phyloP scores from a whole-genome alignment of 1,140 invertebrate genomes.

The Euwallacea similis region DNA sequence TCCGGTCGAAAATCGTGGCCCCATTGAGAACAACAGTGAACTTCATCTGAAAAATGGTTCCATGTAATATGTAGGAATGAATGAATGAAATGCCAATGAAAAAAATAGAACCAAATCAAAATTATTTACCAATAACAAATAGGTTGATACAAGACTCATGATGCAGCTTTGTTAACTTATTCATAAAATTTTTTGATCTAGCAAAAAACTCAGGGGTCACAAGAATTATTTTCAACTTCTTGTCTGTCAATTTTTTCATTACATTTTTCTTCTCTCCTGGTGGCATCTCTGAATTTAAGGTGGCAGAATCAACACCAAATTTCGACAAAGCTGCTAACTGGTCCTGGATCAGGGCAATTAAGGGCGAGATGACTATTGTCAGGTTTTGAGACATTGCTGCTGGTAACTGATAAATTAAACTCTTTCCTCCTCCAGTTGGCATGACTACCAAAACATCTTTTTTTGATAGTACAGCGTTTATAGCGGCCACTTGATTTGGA shows the following conservation, averaged over 20 bases:
- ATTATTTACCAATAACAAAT: slow-evolving; percentile 59
- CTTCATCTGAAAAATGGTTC: slow-evolving; percentile 82
- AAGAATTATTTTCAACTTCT: slow-evolving; percentile 83
- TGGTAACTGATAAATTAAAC: slow-evolving; percentile 92
- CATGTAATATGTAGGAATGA: neutral
- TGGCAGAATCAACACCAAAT: slow-evolving; percentile 67
- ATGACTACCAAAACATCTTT: slow-evolving; percentile 95
- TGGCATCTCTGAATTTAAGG: slow-evolving; percentile 41
- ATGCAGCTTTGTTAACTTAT: slow-evolving; percentile 59
- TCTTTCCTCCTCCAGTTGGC: slow-evolving; percentile 98
- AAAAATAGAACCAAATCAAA: neutral
- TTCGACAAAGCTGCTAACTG: slow-evolving; percentile 87
- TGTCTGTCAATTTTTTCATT: slow-evolving; percentile 70
- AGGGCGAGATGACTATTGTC: slow-evolving; percentile 91
- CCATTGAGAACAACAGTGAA: slow-evolving; percentile 97
- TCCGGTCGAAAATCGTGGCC: slow-evolving; percentile 96
- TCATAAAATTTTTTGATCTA: slow-evolving; percentile 68
- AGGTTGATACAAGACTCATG: slow-evolving; percentile 57
- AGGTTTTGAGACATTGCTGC: slow-evolving; percentile 73
- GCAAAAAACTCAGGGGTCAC: slow-evolving; percentile 95
- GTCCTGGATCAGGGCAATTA: slow-evolving; percentile 93
- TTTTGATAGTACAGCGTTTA: slow-evolving; percentile 86
- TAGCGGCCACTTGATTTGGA: slow-evolving; percentile 89
- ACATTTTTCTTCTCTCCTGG: slow-evolving; percentile 57
- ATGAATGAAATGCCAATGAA: no score